Percentiles rank a stretch among this genome's conserved stretches.
These are phyloP conservation scores for Poeciliopsis infans DNA, from an alignment of 2,797 vertebrate species.

Conservation along the genomic window DNA sequence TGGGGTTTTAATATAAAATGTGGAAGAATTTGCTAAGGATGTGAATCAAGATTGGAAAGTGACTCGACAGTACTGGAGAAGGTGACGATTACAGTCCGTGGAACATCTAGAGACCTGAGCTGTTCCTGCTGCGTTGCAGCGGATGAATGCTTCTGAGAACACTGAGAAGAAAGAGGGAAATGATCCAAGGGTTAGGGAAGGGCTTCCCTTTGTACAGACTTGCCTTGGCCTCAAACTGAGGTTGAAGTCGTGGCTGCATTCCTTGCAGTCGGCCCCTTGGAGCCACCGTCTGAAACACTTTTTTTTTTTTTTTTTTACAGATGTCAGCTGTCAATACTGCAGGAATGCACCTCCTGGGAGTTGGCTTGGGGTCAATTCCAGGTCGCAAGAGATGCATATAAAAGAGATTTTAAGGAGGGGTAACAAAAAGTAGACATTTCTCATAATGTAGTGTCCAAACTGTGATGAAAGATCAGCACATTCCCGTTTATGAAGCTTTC, in stretches of 20 bases:
- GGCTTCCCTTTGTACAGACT: constrained; percentile 67
- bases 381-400: not conserved
- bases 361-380: not conserved
- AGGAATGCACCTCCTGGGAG: not conserved
- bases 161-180: constrained; percentile 34
- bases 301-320: constrained; percentile 3
- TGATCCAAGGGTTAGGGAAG: constrained; percentile 39
- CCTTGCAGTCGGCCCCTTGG: constrained; percentile 12
- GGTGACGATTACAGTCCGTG: not conserved
- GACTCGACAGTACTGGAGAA: constrained; percentile 8
- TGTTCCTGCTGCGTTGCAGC: not conserved
- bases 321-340: constrained; percentile 15
- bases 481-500: not conserved
- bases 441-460: not conserved
- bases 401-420: no score
- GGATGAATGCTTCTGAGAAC: constrained; percentile 12
- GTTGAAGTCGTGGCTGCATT: constrained; percentile 45
- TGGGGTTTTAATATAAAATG: not conserved
- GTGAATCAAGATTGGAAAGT: constrained; percentile 8
- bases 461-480: not conserved
- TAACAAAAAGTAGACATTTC: not conserved
- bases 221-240: constrained; percentile 53
- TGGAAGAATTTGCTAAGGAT: not conserved
- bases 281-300: constrained; percentile 26
- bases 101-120: constrained; percentile 3